Base-by-base conservation (phyloP, 2,113 vertebrate species). In the Trogon melanurus region DNA sequence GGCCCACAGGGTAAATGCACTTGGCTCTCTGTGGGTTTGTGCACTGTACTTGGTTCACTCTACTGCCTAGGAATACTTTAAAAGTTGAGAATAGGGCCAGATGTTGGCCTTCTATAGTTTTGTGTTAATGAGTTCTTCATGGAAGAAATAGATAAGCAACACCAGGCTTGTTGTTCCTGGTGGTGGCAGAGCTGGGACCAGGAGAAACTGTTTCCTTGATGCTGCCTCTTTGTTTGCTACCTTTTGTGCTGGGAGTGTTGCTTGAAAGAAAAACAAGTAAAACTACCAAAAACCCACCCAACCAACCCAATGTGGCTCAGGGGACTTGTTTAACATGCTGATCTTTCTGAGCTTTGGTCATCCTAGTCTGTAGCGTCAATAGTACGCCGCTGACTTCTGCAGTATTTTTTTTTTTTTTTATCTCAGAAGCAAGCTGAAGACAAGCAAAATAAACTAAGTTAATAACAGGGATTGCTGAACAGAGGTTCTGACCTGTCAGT, bases 201-300 rank as follows among this genome's bases (percentile, higher is more conserved):
- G 5, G 25, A 51, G 13, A 54, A 75, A 20, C 30, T 81, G 25
- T 84, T 85, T 62, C 16, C 10, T 50, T 64, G 21, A 67, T 71
- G 57, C 23, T 79, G 8, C 17, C 58, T 54, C 25, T 84, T 22
- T 80, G 9, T 45, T 86, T 67, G 34, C 38, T 86, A 23, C n/a
- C 9, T 90, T 80, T 71, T 62, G 16, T 74, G 20, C 45, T 88
- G 16, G 29, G 74, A 62, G 6, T 29, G 9, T 73, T 38, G 12
- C 65, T 76, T 73, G 50, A 80, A 22, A 18, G 10, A 47, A 64
- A 26, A 9, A 41, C 29, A 56, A 6, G 10, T 9, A n/a, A 44
- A 45, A 15, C 0, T 7, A 15, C 14, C 34, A 29, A 25, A 61
- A 82, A 44, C 1, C 0, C 32, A 29, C 9, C 8, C 38, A n/a